Conservation (phyloP, 2,888 invertebrate species). For the Parnassius orleans region DNA sequence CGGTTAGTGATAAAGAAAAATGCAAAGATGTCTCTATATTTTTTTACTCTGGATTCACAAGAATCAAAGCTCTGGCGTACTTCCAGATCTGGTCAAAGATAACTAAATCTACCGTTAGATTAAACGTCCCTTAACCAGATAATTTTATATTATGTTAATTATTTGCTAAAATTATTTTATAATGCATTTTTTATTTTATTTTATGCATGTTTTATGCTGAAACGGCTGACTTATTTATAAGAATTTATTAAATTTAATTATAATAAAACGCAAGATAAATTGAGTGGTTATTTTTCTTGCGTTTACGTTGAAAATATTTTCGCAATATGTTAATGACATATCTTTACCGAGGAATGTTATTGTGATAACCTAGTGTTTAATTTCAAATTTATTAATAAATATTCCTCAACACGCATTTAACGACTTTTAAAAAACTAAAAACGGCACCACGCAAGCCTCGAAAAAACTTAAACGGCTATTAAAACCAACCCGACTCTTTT, state of each 20-base stretch:
- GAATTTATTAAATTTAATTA: no score
- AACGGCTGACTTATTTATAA: no score
- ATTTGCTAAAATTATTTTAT: neutral
- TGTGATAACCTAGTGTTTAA: neutral
- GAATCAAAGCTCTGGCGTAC: slow-evolving; percentile 62
- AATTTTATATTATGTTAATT: slow-evolving; percentile 4
- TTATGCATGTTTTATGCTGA: neutral
- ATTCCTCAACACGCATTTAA: slow-evolving; percentile 38
- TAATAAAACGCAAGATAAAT: neutral
- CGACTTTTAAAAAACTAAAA: slow-evolving; percentile 34
- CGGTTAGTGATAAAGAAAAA: neutral
- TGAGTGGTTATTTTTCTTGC: no score
- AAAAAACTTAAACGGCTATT: slow-evolving; percentile 56
- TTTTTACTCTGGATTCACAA: slow-evolving; percentile 42
- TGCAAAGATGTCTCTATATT: slow-evolving; percentile 22
- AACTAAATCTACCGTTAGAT: slow-evolving; percentile 46
- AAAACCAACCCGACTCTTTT: slow-evolving; percentile 45
- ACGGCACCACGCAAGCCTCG: slow-evolving; percentile 32
- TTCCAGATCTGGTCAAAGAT: slow-evolving; percentile 47
- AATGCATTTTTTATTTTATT: neutral
- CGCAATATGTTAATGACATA: no score
- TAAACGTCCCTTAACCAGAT: slow-evolving; percentile 2
- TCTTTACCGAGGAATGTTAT: neutral
- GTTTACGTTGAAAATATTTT: neutral
- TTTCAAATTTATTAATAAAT: slow-evolving; percentile 22